Base-by-base conservation (phyloP, 2,797 vertebrate genomes). In the Zenarchopterus dispar region DNA sequence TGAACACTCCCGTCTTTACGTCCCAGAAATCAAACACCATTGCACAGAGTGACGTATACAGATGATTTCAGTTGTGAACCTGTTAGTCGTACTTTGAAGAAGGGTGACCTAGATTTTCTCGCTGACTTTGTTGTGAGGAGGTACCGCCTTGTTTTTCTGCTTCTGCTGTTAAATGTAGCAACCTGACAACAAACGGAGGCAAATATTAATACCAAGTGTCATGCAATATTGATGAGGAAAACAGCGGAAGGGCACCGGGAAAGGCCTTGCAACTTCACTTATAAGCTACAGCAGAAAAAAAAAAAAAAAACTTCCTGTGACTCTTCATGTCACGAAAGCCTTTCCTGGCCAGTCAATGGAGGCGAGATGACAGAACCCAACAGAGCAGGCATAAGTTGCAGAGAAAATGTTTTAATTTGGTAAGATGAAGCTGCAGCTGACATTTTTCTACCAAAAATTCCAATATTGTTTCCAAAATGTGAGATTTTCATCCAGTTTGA, bases 201-300 rank as follows among this genome's bases (percentile, higher is more conserved):
- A 89, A 90, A 92, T 89, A 88, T 88, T 88, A 91, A 88, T 78
- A 88, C 75, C 52, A 33, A 58, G 59, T 22, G 48, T 24, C 61
- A 84, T 93, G 80, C 68, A 92, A 84, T 86, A 91, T 92, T 89
- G 74, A 93, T 90, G 81, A 84, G 56, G 72, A 73, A 78, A 70
- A 77, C 72, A 73, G 51, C 13, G 81, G 80, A 80, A 85, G 69
- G 83, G 69, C 67, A 77, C 43, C 18, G 56, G 56, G 62, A 66
- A 75, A 83, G 63, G 54, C 57, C 62, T 77, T 67, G 73, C 54
- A 75, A 73, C 77, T 65, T 68, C 70, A 71, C 76, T 82, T 68
- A 62, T 78, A 75, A 80, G 52, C 60, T 16, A 31, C 60, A 62
- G 33, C 24, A 36, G 28, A 36, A 21, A 11, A 42, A 36, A 36